Evolutionary conservation across 1,140 invertebrate genomes (phyloP).

Genomic region (Cydia splendana): DNA sequence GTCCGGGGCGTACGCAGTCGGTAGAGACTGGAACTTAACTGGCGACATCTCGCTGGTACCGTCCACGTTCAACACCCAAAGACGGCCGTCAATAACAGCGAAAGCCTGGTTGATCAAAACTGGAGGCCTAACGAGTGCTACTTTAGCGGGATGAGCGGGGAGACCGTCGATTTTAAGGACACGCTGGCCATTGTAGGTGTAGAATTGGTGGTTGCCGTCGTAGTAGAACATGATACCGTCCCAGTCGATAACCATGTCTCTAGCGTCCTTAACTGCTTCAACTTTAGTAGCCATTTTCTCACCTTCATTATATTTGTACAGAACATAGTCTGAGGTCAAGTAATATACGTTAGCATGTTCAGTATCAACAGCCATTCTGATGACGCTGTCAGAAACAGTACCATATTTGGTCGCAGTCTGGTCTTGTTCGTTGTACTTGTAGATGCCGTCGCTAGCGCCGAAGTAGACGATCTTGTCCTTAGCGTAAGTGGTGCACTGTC

Average conservation of each 20-base stretch:
- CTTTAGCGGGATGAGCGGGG: background rate
- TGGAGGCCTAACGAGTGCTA: background rate
- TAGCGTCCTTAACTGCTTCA: conserved; percentile 4
- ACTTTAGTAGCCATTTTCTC: background rate
- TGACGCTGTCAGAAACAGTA: conserved; percentile 22
- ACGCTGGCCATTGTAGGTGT: background rate
- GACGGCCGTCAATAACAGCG: background rate
- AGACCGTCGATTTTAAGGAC: conserved; percentile 5
- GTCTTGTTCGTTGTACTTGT: conserved; percentile 14
- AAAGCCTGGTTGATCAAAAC: background rate
- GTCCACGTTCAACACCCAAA: background rate
- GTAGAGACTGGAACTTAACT: background rate
- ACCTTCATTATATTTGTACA: conserved; percentile 1
- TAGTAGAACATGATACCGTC: conserved; percentile 6
- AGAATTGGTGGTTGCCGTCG: background rate
- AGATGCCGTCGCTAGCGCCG: conserved; percentile 31
- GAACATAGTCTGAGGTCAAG: background rate
- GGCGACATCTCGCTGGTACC: background rate
- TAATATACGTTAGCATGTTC: background rate
- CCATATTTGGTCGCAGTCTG: conserved; percentile 22
- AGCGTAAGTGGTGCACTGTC: background rate
- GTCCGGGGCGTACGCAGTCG: background rate
- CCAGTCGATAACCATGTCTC: background rate
- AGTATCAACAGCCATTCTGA: background rate
- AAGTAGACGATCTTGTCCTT: conserved; percentile 12